Conservation (phyloP, 2,113 vertebrate species). For the Odocoileus hemionus region DNA sequence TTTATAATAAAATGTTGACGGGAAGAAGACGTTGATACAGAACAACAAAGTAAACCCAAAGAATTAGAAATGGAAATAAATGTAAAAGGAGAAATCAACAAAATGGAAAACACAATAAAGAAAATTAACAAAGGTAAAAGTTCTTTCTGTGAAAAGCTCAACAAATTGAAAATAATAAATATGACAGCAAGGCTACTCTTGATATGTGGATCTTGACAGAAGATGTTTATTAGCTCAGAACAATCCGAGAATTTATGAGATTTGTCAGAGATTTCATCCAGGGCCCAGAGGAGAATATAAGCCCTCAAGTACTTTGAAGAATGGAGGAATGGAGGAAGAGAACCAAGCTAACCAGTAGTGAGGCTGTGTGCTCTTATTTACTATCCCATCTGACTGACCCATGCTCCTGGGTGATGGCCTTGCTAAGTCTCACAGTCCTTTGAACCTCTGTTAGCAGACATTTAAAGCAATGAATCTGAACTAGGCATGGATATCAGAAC, state of each 20-base stretch:
- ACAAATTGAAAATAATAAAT: neutral
- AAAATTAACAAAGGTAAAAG: neutral
- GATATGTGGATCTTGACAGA: neutral
- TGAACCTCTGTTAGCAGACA: neutral
- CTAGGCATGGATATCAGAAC: neutral
- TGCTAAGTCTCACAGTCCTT: neutral
- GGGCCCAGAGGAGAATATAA: neutral
- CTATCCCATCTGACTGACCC: neutral
- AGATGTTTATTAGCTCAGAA: neutral
- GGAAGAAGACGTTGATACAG: neutral
- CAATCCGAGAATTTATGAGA: neutral
- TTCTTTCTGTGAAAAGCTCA: neutral
- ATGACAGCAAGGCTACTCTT: neutral
- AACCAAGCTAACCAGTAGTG: neutral
- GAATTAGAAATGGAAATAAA: neutral
- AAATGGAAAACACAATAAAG: neutral
- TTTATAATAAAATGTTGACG: neutral
- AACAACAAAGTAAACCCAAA: neutral
- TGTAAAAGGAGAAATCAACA: neutral
- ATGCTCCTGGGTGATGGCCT: neutral
- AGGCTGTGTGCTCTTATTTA: neutral
- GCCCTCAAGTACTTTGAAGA: neutral
- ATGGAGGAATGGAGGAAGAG: neutral
- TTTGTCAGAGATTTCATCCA: neutral
- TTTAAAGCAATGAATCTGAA: neutral